A percentile compares a stretch with the other conserved stretches of the same genome.
These are phyloP conservation scores for Caenorhabditis panamensis DNA, from an alignment of 2,888 invertebrate genomes.

Conservation along the genomic window DNA sequence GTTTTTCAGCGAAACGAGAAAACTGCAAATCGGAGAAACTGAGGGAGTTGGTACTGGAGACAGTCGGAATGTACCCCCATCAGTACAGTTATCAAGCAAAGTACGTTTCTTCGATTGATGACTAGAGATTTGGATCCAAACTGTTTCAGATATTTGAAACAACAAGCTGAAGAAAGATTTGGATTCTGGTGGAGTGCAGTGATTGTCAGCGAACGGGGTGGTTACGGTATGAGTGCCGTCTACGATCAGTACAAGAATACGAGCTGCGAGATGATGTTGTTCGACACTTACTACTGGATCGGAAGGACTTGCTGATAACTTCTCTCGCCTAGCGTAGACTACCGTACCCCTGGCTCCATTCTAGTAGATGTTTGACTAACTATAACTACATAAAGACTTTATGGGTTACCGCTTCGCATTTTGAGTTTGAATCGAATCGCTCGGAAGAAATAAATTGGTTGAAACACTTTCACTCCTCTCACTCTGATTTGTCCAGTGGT, in stretches of 20 bases:
- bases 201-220: conserved; percentile 79
- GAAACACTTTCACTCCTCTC: neutral
- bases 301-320: conserved; percentile 76
- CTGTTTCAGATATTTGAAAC: conserved; percentile 77
- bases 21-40: conserved; percentile 80
- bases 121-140: too few relatives aligned
- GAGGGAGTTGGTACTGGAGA: conserved; percentile 78
- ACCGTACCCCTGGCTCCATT: conserved; percentile 1
- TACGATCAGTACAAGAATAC: conserved; percentile 80
- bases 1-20: conserved; percentile 73
- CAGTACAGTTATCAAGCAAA: conserved; percentile 81
- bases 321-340: conserved; percentile 6
- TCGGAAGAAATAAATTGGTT: conserved; percentile 13
- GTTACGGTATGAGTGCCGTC: conserved; percentile 80
- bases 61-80: conserved; percentile 80
- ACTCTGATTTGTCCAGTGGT: conserved; percentile 19
- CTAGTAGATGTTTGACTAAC: conserved; percentile 8
- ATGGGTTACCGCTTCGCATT: conserved; percentile 14
- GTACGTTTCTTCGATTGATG: conserved; percentile 58
- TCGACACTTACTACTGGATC: conserved; percentile 81
- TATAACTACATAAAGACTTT: conserved; percentile 1
- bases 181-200: conserved; percentile 81
- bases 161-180: conserved; percentile 80
- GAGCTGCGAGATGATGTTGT: conserved; percentile 80
- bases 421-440: neutral